phyloP scores from a whole-genome alignment of 2,113 vertebrate genomes.

The Ardeotis arabs region DNA sequence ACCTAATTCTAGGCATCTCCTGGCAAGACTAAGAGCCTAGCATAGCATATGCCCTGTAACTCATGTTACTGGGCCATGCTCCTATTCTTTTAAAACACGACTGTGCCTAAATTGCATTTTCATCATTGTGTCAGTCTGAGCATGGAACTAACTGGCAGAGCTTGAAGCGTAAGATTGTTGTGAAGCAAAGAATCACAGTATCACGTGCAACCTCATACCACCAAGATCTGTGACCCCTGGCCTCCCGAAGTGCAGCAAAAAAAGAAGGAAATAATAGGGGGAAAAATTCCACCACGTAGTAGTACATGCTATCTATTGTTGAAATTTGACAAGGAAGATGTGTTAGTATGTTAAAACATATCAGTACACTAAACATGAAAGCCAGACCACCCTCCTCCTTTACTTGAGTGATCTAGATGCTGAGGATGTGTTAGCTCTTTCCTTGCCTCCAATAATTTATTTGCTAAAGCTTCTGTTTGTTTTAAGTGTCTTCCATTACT shows the following conservation, averaged over 20 bases:
- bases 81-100: neutral
- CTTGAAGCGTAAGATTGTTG: neutral
- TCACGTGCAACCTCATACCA: neutral
- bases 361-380: neutral
- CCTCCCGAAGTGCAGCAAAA: neutral
- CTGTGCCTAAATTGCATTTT: neutral
- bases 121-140: neutral
- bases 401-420: neutral
- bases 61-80: neutral
- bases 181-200: neutral
- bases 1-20: neutral
- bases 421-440: neutral
- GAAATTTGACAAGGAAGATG: neutral
- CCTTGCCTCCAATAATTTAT: neutral
- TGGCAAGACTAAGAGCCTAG: neutral
- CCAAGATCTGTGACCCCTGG: neutral
- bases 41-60: neutral
- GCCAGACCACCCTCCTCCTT: neutral
- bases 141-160: neutral
- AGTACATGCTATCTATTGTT: neutral
- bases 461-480: neutral
- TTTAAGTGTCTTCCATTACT: neutral
- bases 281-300: neutral
- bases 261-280: neutral
- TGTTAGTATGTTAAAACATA: neutral